Base-by-base conservation (phyloP, 1,140 invertebrate species). In the Mya arenaria region DNA sequence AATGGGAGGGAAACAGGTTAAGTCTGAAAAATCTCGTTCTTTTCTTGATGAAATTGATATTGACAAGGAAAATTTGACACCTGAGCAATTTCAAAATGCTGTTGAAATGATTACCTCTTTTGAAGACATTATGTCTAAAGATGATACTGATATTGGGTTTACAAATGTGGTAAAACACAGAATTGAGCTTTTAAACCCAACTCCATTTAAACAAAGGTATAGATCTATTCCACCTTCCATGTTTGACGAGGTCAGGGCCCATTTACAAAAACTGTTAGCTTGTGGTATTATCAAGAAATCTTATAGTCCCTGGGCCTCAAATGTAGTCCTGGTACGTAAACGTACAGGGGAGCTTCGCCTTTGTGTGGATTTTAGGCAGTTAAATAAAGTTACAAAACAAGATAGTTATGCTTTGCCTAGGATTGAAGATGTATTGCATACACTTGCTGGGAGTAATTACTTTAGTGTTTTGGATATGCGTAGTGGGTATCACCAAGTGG, bases 141-240 rank as follows among this genome's bases (percentile, higher is more conserved):
- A n/a, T n/a, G n/a, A n/a, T n/a, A n/a, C n/a, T n/a, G n/a, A n/a
- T n/a, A n/a, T n/a, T n/a, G n/a, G n/a, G n/a, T n/a, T n/a, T n/a
- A n/a, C n/a, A n/a, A n/a, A n/a, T n/a, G n/a, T n/a, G n/a, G n/a
- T n/a, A n/a, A n/a, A n/a, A n/a, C n/a, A n/a, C n/a, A n/a, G n/a
- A n/a, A n/a, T n/a, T n/a, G n/a, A n/a, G n/a, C n/a, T n/a, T n/a
- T n/a, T n/a, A n/a, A n/a, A n/a, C n/a, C n/a, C 23, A 62, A 75
- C 36, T 25, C 55, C 72, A 23, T 62, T 75, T 30, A 75, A 75
- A 15, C 56, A 62, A 41, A 37, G 37, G 15, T 41, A 75, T 19
- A 19, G 72, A 30, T 0, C 32, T 10, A 75, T 62, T 30, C 55
- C 71, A 4, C 72, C 55, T 17, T 5, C 55, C 15, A 41, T 75